Base-by-base conservation (phyloP, 2,888 invertebrate genomes). In the Pristionchus exspectatus region DNA sequence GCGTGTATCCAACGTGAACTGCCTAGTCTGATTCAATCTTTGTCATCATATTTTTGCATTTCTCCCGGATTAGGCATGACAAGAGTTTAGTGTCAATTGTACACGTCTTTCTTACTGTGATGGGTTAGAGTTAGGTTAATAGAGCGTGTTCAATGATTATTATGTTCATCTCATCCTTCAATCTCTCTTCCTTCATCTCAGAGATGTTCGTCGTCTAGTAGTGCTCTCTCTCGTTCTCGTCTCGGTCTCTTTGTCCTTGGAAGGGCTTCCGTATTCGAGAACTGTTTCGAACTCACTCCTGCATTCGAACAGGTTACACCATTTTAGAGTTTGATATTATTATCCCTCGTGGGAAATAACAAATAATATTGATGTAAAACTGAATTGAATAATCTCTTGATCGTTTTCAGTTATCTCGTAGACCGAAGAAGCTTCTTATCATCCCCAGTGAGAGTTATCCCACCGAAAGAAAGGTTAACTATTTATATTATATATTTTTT, bases 221-320 rank as follows among this genome's bases (percentile, higher is more conserved):
- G 99, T 99, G 99, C 99, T 7, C 98, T 99, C 97, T 99, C 99
- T 89, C 97, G 99, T 94, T 99, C 99, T 0, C 96, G 99, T 21
- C 97, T 99, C 38, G 99, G 99, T 0, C 96, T 99, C 0, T 99
- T 99, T 95, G 97, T 99, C 56, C 98, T 99, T 96, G 99, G 98
- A 0, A 96, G 99, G 87, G 97, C 97, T 1, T 96, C 97, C 4
- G 96, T 99, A 84, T 99, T 99, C 96, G 97, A 97, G 95, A 98
- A 98, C 96, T 99, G 99, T 95, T 98, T 98, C 95, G 99, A 99
- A 95, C 96, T 99, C 56, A 97, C 98, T 69, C 98, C 98, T 12
- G 98, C 98, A 0, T 99, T 99, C 95, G 97, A 97, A 95, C 97
- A 98, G 96, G 97, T 97, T 95, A 95, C 2, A 69, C 69, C 3